These are phyloP conservation scores for Octopus sinensis DNA, from an alignment of 1,140 invertebrate genomes.

Conservation along the genomic window DNA sequence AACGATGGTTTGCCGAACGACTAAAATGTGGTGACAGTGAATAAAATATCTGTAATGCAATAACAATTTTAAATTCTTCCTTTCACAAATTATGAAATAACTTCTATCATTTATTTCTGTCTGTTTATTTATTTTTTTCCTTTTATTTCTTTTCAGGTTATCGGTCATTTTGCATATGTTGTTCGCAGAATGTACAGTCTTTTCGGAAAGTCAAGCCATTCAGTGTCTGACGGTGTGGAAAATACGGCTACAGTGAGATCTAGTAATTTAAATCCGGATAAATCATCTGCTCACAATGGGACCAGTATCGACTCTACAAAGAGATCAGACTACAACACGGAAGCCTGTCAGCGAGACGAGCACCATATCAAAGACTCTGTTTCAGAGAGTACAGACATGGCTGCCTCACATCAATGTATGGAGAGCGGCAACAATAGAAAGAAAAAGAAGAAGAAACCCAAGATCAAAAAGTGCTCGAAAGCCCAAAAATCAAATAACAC, in stretches of 20 bases:
- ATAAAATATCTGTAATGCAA: background rate
- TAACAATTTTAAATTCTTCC: background rate
- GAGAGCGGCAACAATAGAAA: background rate
- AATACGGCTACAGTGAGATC: background rate
- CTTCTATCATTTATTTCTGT: background rate
- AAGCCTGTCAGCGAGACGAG: background rate
- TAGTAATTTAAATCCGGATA: background rate
- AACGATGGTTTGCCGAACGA: background rate
- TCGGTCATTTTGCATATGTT: background rate
- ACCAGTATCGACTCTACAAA: background rate
- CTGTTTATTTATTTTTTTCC: background rate
- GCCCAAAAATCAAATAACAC: background rate
- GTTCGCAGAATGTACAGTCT: background rate
- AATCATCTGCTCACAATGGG: background rate
- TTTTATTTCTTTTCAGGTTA: background rate
- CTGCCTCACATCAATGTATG: conserved; percentile 1
- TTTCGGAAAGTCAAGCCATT: background rate
- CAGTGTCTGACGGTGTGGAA: background rate
- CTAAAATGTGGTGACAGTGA: background rate
- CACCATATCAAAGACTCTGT: background rate
- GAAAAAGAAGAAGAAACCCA: conserved; percentile 2
- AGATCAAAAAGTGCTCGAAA: background rate
- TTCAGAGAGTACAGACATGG: background rate
- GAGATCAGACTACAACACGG: background rate
- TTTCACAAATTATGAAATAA: background rate